Evolutionary conservation across 2,113 vertebrate genomes (phyloP).

Genomic region (Pan paniscus): DNA sequence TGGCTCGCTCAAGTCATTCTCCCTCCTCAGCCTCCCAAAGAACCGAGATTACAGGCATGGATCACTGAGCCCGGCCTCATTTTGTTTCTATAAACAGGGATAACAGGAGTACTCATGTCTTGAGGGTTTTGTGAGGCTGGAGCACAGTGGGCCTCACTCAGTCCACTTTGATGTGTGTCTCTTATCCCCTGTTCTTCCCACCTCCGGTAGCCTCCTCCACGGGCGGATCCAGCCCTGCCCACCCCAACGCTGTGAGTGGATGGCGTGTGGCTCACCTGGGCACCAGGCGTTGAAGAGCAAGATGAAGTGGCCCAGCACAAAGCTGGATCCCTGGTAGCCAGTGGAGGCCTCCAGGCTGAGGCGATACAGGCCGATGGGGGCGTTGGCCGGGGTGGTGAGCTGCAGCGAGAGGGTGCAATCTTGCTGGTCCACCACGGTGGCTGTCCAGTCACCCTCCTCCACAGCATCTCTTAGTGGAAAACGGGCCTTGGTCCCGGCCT

Average conservation of each 20-base stretch:
- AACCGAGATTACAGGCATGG: too few species aligned
- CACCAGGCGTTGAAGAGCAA: slow-evolving; percentile 97
- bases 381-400: slow-evolving; percentile 84
- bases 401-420: slow-evolving; percentile 82
- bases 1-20: too few species aligned
- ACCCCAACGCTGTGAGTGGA: accelerated
- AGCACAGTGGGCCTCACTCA: neutral
- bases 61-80: too few species aligned
- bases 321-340: slow-evolving; percentile 74
- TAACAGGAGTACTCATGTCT: neutral
- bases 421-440: slow-evolving; percentile 82
- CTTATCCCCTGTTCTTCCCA: neutral
- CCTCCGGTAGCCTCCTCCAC: accelerated
- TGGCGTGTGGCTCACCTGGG: slow-evolving; percentile 83
- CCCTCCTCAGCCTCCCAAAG: too few species aligned
- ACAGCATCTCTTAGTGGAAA: slow-evolving; percentile 84
- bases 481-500: slow-evolving; percentile 87
- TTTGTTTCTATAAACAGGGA: neutral
- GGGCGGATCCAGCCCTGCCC: neutral
- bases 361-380: slow-evolving; percentile 90
- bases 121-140: neutral
- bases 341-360: slow-evolving; percentile 84
- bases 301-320: slow-evolving; percentile 85
- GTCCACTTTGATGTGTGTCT: neutral
- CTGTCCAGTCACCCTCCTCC: slow-evolving; percentile 86